phyloP scores from a whole-genome alignment of 2,888 invertebrate genomes.

The Aleiodes testaceus region DNA sequence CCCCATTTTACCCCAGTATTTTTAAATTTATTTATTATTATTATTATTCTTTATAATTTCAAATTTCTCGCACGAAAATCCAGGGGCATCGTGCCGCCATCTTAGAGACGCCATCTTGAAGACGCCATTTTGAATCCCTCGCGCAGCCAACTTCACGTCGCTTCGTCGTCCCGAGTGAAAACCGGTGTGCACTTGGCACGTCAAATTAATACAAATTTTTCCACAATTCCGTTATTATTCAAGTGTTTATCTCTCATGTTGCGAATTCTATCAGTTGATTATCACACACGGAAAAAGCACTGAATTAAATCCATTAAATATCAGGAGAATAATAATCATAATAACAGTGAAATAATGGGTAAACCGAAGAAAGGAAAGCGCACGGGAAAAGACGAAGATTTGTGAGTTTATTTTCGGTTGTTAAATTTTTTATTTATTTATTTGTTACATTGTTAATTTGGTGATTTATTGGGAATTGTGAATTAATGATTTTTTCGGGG shows the following conservation, averaged over 20 bases:
- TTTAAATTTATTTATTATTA: no score
- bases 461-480: not conserved
- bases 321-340: not conserved
- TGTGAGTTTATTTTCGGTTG: slow-evolving; percentile 77
- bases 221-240: slow-evolving; percentile 17
- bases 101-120: no score
- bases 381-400: slow-evolving; percentile 82
- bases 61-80: no score
- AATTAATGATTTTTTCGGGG: no score
- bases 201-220: slow-evolving; percentile 10
- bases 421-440: no score
- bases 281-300: slow-evolving; percentile 52
- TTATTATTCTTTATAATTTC: no score
- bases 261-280: slow-evolving; percentile 48
- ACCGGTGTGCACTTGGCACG: slow-evolving; percentile 29
- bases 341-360: slow-evolving; percentile 75
- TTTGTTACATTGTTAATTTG: slow-evolving; percentile 21
- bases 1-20: no score
- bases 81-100: no score
- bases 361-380: slow-evolving; percentile 89
- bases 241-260: slow-evolving; percentile 50
- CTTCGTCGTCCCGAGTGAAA: not conserved
- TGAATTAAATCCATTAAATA: slow-evolving; percentile 36
- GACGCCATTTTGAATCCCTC: no score
- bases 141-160: slow-evolving; percentile 6